A percentile compares a stretch with the other conserved stretches of the same genome.
Conservation (phyloP, 2,797 vertebrate species). For the Coluber constrictor region DNA sequence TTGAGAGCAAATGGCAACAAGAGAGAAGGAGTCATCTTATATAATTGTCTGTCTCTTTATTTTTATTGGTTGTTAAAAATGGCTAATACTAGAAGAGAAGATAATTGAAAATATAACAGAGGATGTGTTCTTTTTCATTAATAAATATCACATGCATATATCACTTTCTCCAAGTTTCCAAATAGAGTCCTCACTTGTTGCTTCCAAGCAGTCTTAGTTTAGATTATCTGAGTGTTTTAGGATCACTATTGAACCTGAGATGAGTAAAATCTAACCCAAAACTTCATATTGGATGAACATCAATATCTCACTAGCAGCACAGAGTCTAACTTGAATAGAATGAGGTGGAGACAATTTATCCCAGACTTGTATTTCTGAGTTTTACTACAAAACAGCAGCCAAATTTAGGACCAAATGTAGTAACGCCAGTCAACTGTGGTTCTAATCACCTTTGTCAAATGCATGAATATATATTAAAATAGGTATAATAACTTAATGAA, state of each 20-base stretch:
- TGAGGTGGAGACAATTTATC: background rate
- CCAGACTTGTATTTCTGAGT: background rate
- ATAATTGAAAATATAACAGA: background rate
- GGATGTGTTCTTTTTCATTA: background rate
- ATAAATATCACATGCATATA: background rate
- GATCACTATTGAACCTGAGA: background rate
- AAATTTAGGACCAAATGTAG: background rate
- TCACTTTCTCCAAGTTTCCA: background rate
- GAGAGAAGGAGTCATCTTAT: background rate
- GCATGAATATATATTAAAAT: background rate
- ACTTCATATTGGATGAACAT: background rate
- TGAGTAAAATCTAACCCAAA: background rate
- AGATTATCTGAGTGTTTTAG: background rate
- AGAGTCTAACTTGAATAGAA: background rate
- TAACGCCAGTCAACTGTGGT: background rate
- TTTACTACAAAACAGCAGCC: background rate
- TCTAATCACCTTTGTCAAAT: background rate
- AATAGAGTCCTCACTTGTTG: background rate
- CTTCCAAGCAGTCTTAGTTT: background rate
- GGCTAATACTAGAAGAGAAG: background rate
- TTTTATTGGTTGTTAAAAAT: background rate
- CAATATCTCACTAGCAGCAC: background rate
- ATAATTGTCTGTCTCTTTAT: background rate
- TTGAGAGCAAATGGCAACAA: background rate
- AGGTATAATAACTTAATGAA: background rate